Evolutionary conservation across 1,140 invertebrate species (phyloP).

Genomic region (Matsumurasca onukii): DNA sequence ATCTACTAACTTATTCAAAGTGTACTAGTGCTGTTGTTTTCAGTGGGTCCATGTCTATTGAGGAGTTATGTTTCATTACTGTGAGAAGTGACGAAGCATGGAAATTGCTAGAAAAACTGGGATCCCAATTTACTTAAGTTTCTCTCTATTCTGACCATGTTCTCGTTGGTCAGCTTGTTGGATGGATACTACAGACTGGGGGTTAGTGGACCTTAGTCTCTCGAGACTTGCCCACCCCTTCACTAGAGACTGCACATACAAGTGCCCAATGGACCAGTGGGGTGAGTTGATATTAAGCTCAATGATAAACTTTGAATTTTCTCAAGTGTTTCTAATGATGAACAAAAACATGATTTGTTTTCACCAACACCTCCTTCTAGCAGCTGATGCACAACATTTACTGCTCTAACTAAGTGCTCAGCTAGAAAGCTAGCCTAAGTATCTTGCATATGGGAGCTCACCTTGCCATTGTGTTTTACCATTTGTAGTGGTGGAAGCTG

Average conservation of each 20-base stretch:
- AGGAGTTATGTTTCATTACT: conserved; percentile 78
- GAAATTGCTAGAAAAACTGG: conserved; percentile 77
- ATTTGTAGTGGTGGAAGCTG: no score
- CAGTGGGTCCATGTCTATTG: conserved; percentile 74
- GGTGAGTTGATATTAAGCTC: no score
- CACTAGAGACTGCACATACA: conserved; percentile 68
- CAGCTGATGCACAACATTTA: no score
- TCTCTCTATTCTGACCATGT: conserved; percentile 55
- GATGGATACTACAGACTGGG: conserved; percentile 88
- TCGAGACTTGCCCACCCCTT: conserved; percentile 73
- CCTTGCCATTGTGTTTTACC: no score
- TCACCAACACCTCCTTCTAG: no score
- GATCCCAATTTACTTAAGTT: conserved; percentile 73
- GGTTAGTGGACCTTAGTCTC: conserved; percentile 89
- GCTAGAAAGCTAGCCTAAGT: no score
- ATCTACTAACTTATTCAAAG: not conserved
- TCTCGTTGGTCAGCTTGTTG: conserved; percentile 79
- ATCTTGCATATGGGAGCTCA: no score
- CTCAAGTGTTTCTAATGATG: no score
- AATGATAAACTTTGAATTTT: no score
- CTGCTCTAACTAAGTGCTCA: no score
- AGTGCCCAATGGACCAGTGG: conserved; percentile 88
- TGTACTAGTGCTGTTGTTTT: conserved; percentile 41
- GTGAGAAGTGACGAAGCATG: conserved; percentile 62
- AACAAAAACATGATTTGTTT: no score